Conservation (phyloP, 1,140 invertebrate genomes). For the Ridgeia piscesae region DNA sequence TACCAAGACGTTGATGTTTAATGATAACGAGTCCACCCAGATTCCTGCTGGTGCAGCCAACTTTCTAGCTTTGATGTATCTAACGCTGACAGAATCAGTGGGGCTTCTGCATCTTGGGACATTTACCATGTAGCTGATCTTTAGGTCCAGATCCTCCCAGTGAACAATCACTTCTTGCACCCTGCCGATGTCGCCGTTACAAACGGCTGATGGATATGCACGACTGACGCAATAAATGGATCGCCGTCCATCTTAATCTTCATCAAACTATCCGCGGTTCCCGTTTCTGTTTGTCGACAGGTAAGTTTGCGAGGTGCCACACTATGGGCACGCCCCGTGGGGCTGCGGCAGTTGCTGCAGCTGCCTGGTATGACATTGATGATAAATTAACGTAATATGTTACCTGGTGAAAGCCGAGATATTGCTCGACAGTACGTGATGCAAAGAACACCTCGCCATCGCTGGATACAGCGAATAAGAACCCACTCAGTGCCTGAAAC, state of each 20-base stretch:
- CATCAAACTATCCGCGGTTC: not conserved
- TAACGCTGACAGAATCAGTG: not conserved
- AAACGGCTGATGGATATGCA: not conserved
- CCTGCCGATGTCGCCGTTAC: not conserved
- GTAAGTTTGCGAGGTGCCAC: not conserved
- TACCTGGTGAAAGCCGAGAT: conserved; percentile 99
- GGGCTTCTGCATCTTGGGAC: not conserved
- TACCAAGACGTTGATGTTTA: not conserved
- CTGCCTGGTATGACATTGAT: not conserved
- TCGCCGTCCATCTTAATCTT: not conserved
- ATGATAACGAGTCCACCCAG: not conserved
- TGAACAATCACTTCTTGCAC: not conserved
- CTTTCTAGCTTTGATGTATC: not conserved
- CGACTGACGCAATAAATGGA: not conserved
- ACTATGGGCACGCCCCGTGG: not conserved
- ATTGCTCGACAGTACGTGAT: conserved; percentile 98
- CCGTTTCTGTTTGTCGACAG: not conserved
- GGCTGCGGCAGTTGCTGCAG: not conserved
- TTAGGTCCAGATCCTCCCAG: not conserved
- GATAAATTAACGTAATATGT: not conserved
- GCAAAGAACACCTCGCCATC: conserved; percentile 99
- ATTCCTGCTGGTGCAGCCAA: not conserved
- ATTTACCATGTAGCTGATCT: not conserved
- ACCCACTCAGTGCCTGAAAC: conserved; percentile 95
- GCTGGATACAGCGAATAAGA: conserved; percentile 96